Evolutionary conservation across 2,797 vertebrate species (phyloP).

Genomic region (Chelon labrosus): DNA sequence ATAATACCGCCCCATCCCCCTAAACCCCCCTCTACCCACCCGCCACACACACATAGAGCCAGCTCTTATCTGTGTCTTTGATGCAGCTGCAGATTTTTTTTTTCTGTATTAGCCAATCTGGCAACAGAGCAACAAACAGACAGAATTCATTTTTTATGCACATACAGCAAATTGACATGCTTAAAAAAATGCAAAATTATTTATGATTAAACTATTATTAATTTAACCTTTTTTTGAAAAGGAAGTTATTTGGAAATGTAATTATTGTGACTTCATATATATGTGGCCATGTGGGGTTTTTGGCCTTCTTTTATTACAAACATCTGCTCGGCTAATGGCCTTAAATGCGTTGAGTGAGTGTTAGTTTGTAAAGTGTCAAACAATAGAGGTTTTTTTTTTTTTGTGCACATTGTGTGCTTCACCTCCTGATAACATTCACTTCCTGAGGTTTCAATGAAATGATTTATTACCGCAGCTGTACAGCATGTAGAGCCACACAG

Average conservation of each 20-base stretch:
- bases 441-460: conserved; percentile 43
- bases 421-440: conserved; percentile 34
- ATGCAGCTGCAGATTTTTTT: conserved; percentile 60
- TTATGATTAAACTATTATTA: not conserved
- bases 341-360: conserved; percentile 13
- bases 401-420: conserved; percentile 17
- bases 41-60: not conserved
- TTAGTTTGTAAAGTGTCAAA: conserved; percentile 21
- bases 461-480: conserved; percentile 9
- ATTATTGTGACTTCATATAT: not conserved
- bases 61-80: conserved; percentile 61
- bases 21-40: conserved; percentile 5
- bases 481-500: conserved; percentile 22
- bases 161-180: not conserved
- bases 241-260: not conserved
- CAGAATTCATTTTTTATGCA: not conserved
- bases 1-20: conserved; percentile 16
- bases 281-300: not conserved
- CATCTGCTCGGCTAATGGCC: not conserved
- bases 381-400: conserved; percentile 19
- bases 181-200: not conserved
- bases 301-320: not conserved
- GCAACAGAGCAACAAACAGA: conserved; percentile 49
- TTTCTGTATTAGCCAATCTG: conserved; percentile 37
- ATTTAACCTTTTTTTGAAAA: not conserved